A percentile compares a stretch with the other conserved stretches of the same genome.
Evolutionary conservation across 2,888 invertebrate species (phyloP).

Genomic region (Lamproptera curius): DNA sequence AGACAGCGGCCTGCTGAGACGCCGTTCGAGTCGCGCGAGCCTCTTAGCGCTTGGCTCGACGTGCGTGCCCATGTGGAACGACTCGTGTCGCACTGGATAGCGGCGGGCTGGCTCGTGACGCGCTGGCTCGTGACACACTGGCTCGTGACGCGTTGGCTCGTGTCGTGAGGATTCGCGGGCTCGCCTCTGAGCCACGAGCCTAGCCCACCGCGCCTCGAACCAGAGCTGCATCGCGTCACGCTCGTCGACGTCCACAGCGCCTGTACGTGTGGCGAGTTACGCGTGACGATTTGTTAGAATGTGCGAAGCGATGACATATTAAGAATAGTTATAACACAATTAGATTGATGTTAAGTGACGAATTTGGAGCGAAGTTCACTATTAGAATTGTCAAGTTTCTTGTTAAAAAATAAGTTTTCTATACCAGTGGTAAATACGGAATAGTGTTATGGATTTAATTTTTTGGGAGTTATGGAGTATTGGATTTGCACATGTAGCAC

Average conservation of each 20-base stretch:
- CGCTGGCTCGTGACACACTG: too few species aligned
- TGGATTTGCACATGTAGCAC: too few species aligned
- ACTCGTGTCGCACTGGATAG: conserved; percentile 47
- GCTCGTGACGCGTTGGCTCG: conserved; percentile 40
- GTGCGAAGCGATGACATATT: too few species aligned
- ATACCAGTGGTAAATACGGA: too few species aligned
- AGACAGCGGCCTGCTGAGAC: conserved; percentile 38
- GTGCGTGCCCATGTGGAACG: conserved; percentile 36
- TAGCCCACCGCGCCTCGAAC: conserved; percentile 67
- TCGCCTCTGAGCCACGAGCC: conserved; percentile 56
- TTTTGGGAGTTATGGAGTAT: too few species aligned
- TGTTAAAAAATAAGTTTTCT: too few species aligned
- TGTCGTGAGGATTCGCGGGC: conserved; percentile 40
- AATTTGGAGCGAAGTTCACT: too few species aligned
- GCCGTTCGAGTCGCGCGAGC: conserved; percentile 48
- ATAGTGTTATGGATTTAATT: too few species aligned
- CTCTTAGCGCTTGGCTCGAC: conserved; percentile 40
- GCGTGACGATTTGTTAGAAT: too few species aligned
- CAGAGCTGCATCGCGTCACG: conserved; percentile 67
- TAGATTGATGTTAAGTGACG: too few species aligned
- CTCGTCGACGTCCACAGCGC: conserved; percentile 48
- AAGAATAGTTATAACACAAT: too few species aligned
- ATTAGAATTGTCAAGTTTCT: too few species aligned
- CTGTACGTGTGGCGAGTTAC: conserved; percentile 14
- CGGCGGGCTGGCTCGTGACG: conserved; percentile 25